Percentiles rank a stretch among this genome's conserved stretches.
Conservation (phyloP, 2,113 vertebrate genomes). For the Nannospalax galili region DNA sequence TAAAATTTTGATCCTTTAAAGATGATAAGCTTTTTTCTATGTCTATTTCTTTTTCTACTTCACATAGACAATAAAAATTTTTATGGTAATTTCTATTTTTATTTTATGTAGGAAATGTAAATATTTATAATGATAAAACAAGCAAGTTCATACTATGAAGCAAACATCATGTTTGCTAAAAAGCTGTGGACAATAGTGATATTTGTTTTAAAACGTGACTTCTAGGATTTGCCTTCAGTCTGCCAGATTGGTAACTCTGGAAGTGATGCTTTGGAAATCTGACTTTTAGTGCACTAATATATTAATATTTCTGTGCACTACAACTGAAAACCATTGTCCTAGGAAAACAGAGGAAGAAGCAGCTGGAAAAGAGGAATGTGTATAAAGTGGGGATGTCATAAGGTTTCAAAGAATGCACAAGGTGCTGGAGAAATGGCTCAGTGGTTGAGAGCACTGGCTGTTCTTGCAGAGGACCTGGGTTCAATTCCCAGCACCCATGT, state of each 20-base stretch:
- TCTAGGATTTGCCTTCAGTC: neutral
- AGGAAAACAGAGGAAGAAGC: neutral
- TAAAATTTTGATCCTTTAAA: constrained; percentile 6
- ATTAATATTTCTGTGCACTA: neutral
- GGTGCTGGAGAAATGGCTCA: too few species aligned
- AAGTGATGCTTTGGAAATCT: constrained; percentile 12
- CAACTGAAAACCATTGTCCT: neutral
- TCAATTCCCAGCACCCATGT: too few species aligned
- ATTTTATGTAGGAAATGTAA: neutral
- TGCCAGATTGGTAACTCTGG: neutral
- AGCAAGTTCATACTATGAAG: neutral
- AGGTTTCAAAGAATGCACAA: neutral
- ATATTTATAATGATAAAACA: neutral
- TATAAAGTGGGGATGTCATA: neutral
- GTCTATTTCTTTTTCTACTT: constrained; percentile 6
- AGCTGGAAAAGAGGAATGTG: neutral
- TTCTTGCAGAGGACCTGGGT: too few species aligned
- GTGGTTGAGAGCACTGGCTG: too few species aligned
- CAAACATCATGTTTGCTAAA: neutral
- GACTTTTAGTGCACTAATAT: constrained; percentile 5
- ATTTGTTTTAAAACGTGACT: neutral
- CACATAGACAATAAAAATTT: neutral
- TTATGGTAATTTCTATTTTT: neutral
- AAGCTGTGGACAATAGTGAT: neutral
- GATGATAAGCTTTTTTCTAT: neutral